Percentiles rank a stretch among this genome's conserved stretches.
These are phyloP conservation scores for Gymnothorax javanicus DNA, from an alignment of 2,797 vertebrate genomes.

Conservation along the genomic window DNA sequence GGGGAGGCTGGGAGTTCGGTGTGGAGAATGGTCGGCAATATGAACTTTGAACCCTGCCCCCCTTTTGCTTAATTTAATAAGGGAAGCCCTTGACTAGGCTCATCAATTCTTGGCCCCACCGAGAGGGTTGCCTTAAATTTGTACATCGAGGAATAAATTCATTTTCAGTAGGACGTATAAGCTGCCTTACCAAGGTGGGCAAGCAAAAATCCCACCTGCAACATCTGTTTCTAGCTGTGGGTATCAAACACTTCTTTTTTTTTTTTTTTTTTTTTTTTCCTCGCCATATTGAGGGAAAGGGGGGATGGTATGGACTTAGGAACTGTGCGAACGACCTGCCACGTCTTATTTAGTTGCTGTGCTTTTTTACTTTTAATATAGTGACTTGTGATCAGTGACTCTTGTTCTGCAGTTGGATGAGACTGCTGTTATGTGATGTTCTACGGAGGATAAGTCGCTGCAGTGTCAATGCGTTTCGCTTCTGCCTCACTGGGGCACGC, in stretches of 20 bases:
- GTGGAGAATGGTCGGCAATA: not conserved
- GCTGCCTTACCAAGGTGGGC: slow-evolving; percentile 40
- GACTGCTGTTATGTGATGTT: not conserved
- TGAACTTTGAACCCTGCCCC: not conserved
- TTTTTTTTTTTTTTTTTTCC: not conserved
- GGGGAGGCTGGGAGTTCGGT: too few relatives aligned
- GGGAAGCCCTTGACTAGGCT: not conserved
- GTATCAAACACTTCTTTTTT: not conserved
- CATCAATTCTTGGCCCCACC: not conserved
- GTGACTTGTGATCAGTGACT: not conserved
- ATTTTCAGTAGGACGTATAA: slow-evolving; percentile 23
- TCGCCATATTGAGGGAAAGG: not conserved
- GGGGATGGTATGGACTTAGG: not conserved
- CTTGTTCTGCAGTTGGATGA: not conserved
- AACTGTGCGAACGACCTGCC: not conserved
- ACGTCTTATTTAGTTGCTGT: not conserved
- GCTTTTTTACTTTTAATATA: not conserved
- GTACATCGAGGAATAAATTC: slow-evolving; percentile 22
- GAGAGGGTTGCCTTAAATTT: slow-evolving; percentile 18
- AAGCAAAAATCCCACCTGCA: not conserved
- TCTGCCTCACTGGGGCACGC: not conserved
- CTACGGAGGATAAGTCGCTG: not conserved
- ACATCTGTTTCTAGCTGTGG: not conserved
- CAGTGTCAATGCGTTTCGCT: not conserved
- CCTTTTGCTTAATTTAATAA: not conserved